Evolutionary conservation across 2,113 vertebrate genomes (phyloP), one percentile per base, ranked within the genome.

Genomic region (Bujurquina vittata): DNA sequence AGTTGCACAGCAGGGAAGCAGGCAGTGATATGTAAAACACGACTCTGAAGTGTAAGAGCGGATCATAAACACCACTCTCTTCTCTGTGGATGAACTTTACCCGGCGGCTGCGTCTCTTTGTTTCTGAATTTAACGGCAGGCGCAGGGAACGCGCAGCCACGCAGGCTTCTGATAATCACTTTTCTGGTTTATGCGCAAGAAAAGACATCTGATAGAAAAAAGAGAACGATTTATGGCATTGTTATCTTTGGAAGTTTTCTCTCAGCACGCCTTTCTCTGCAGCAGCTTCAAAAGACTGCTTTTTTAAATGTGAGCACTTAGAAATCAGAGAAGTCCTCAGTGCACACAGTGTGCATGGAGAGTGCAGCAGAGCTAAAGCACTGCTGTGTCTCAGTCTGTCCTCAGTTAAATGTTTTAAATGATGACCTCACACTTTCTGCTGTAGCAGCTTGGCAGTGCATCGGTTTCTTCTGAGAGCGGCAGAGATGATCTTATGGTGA

Each of bases 11-110:
- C 79, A 63, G 60, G 59, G 57, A 33, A 75, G 76, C 83, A 75
- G 73, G 15, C 31, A 31, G 65, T 55, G 58, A 85, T 79, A 80
- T 91, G 86, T 89, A 85, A 92, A 91, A 88, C 83, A 91, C 40
- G 31, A 76, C 72, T 52, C 77, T 86, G 55, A 83, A 85, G 73
- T 23, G 57, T 84, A 81, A 54, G 81, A 84, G 74, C 65, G 22
- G 84, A 89, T 88, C 86, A 76, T 20, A 79, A 59, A 85, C 78
- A 74, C 33, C 31, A 83, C 80, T 81, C 55, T 17, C 33, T 56
- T 56, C 33, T 79, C 75, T 82, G 11, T 79, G 67, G 81, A 40
- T 83, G 86, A 90, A 86, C 79, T 89, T 84, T 55, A 85, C 31
- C 87, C 80, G 18, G 33, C 63, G 37, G 87, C 69, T 37, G 61